Percentiles rank a stretch among this genome's conserved stretches.
phyloP scores from a whole-genome alignment of 2,113 vertebrate genomes.

The Athene cunicularia region DNA sequence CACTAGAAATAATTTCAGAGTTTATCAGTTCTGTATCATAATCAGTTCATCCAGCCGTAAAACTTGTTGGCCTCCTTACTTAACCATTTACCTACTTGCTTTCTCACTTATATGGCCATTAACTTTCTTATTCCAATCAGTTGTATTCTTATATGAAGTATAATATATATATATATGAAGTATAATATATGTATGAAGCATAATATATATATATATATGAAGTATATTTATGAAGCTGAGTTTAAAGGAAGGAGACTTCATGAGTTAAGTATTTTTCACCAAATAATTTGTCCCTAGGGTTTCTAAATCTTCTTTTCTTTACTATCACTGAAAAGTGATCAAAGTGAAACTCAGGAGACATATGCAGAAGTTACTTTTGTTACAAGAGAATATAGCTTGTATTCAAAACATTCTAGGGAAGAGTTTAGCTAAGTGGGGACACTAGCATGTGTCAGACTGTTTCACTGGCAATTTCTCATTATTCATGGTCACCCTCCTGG shows the following conservation, averaged over 20 bases:
- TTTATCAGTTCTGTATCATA: slow-evolving; percentile 58
- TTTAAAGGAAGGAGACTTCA: slow-evolving; percentile 50
- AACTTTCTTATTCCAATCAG: neutral
- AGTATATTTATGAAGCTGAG: neutral
- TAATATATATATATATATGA: no score
- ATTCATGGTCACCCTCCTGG: neutral
- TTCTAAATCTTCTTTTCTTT: slow-evolving; percentile 65
- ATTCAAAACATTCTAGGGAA: neutral
- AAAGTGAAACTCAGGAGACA: neutral
- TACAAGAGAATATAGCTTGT: slow-evolving; percentile 16
- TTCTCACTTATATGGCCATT: neutral
- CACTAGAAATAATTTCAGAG: slow-evolving; percentile 46
- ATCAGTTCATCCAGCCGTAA: slow-evolving; percentile 48
- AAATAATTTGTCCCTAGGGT: slow-evolving; percentile 50
- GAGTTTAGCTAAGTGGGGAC: neutral
- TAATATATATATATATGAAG: no score
- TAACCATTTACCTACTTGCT: slow-evolving; percentile 23
- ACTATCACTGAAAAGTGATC: slow-evolving; percentile 15
- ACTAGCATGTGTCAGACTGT: neutral
- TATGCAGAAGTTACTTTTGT: slow-evolving; percentile 22
- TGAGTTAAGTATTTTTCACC: slow-evolving; percentile 42
- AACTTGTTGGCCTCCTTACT: slow-evolving; percentile 20
- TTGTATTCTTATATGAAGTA: neutral
- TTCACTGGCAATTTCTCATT: slow-evolving; percentile 35
- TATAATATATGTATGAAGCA: no score